Evolutionary conservation across 2,888 invertebrate genomes (phyloP), one percentile per base, ranked within the genome.

Genomic region (Scrobipalpa atriplicella): DNA sequence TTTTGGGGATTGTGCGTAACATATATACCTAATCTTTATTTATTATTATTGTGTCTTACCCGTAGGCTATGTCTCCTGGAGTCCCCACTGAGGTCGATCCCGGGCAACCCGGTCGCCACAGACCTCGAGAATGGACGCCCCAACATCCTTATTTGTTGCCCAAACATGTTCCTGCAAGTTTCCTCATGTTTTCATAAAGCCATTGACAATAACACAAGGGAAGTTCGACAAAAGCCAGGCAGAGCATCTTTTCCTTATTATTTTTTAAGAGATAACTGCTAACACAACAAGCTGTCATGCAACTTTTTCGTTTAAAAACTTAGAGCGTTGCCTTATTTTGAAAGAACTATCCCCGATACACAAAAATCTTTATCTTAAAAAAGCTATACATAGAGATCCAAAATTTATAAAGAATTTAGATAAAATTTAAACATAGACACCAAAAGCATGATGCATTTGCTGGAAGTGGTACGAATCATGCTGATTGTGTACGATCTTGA

Each of bases 81-180:
- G 72, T 94, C 94, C 47, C 86, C 89, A 71, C 82, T 93, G 54
- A 92, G 83, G 78, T 90, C 91, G 64, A 93, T 93, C 62, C 93
- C 93, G 16, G 93, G 92, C 70, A 94, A 86, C 36, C 94, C 93
- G 69, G 94, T 94, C 38, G 94, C 94, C 67, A 94, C 94, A 56
- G 94, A 94, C 77, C 94, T 93, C 69, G 95, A 95, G 81, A 95
- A 95, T 63, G 94, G 94, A 76, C 95, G 89, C 74, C 95, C 95
- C 82, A 95, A 89, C 86, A 95, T 94, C 72, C 95, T 94, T 81
- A 94, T 94, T 83, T 94, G 94, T 71, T 94, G 94, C 69, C 94
- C 93, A 79, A 94, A 94, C 89, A 94, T 95, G 78, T 94, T 93
- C 83, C 94, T 94, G 90, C 89, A 89, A 94, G 84, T 72, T 89